Evolutionary conservation across 2,888 invertebrate species (phyloP), one percentile per base, ranked within the genome.

Genomic region (Petrolisthes cinctipes): DNA sequence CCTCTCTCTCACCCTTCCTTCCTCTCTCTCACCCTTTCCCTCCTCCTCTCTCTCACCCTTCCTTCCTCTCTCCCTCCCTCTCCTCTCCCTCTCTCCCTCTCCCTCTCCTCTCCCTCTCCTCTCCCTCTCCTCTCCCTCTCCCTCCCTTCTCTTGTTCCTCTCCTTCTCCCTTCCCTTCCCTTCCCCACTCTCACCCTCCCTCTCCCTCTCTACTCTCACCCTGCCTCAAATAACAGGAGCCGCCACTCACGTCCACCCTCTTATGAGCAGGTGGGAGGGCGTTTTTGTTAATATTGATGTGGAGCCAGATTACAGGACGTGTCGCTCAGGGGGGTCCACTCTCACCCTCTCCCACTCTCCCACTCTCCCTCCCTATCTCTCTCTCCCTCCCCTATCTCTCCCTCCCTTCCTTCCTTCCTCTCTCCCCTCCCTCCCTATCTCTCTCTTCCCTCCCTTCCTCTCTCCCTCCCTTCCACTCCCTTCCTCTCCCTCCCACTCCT

Each of bases 281-380:
- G 71, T 37, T 73, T 73, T 71, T 71, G 66, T 82, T 73, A 71
- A 73, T 82, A 82, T 75, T 83, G 75, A 75, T 75, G 75, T 75
- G 83, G 23, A 56, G 23, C 20, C 75, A 75, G 83, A 83, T 83
- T 83, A 83, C 75, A 83, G 83, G 73, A 57, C 75, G 56, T 75
- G 83, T 56, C 83, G 57, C 56, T 83, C 83, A 75, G 17, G n/a
- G n/a, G n/a, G n/a, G n/a, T n/a, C n/a, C n/a, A n/a, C n/a, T n/a
- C n/a, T n/a, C 66, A 61, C 82, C 37, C 61, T 66, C n/a, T 4
- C 66, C 66, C 14, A 11, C 6, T n/a, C 54, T n/a, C 53, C 79
- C 53, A 51, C 37, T 17, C 68, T 17, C 68, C 53, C n/a, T 4
- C 68, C 23, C 51, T 68, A 61, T 5, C n/a, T 61, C 20, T 20